Conservation (phyloP, 2,797 vertebrate genomes). For the Dicrostonyx torquatus region DNA sequence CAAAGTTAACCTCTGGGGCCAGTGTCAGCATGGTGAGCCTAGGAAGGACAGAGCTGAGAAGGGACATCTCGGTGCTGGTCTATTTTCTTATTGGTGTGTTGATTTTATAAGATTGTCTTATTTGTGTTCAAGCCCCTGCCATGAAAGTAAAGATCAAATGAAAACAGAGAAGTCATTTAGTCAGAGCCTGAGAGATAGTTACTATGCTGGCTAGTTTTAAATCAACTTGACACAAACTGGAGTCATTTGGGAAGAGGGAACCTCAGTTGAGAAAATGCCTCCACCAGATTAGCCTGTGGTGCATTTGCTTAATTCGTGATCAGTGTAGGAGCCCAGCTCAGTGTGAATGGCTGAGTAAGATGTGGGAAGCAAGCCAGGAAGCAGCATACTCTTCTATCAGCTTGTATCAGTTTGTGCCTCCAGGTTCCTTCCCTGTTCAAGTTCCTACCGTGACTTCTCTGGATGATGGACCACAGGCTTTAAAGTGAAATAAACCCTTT, state of each 20-base stretch:
- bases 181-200: not conserved
- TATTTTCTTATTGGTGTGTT: not conserved
- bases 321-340: not conserved
- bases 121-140: not conserved
- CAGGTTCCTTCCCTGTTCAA: not conserved
- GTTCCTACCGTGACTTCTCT: not conserved
- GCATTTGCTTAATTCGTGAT: not conserved
- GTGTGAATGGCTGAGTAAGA: not conserved
- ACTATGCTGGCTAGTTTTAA: not conserved
- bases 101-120: not conserved
- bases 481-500: not conserved
- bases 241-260: too few species aligned
- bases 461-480: not conserved
- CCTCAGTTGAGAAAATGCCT: not conserved
- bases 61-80: not conserved
- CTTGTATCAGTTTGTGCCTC: not conserved
- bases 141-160: not conserved
- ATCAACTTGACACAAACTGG: not conserved
- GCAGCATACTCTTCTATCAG: not conserved
- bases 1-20: not conserved
- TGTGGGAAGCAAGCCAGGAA: not conserved
- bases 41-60: not conserved
- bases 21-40: not conserved
- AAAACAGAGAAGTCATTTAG: not conserved
- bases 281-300: not conserved